These are phyloP conservation scores for Diplosoma virens DNA, from an alignment of 23 tunicate species.

Conservation along the genomic window DNA sequence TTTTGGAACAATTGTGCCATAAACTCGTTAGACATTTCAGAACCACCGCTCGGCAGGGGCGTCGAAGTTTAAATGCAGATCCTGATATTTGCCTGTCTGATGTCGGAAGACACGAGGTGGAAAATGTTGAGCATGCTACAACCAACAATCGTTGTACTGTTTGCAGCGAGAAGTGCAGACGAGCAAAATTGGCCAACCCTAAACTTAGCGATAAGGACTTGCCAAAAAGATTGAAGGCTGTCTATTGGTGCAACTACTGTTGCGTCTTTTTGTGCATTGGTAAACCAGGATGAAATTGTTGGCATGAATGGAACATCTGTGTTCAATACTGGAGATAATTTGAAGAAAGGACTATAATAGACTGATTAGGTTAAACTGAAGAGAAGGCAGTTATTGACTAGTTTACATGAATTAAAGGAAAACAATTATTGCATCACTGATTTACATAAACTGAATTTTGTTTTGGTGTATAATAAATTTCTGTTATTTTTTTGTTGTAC, in stretches of 20 bases:
- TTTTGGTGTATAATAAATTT: neutral
- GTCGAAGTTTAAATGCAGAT: conserved; percentile 15
- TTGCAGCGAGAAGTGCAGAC: conserved; percentile 24
- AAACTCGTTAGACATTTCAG: conserved; percentile 16
- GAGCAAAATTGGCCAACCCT: conserved; percentile 26
- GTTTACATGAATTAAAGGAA: neutral
- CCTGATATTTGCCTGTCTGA: conserved; percentile 15
- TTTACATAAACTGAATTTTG: neutral
- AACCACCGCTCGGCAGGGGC: conserved; percentile 26
- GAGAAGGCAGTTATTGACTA: neutral
- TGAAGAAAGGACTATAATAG: neutral
- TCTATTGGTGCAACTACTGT: conserved; percentile 3
- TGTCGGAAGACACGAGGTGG: conserved; percentile 22
- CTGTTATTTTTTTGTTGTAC: neutral
- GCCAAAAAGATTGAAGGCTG: conserved; percentile 1
- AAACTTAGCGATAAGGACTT: conserved; percentile 1
- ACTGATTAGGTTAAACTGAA: neutral
- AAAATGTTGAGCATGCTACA: neutral
- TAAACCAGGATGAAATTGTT: conserved; percentile 24
- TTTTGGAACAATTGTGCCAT: conserved; percentile 15
- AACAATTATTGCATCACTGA: neutral
- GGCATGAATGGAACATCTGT: conserved; percentile 17
- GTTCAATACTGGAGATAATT: conserved; percentile 1
- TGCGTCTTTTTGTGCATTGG: conserved; percentile 22
- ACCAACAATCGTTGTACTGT: conserved; percentile 22